phyloP scores from a whole-genome alignment of 2,113 vertebrate genomes.

The Lepus europaeus region DNA sequence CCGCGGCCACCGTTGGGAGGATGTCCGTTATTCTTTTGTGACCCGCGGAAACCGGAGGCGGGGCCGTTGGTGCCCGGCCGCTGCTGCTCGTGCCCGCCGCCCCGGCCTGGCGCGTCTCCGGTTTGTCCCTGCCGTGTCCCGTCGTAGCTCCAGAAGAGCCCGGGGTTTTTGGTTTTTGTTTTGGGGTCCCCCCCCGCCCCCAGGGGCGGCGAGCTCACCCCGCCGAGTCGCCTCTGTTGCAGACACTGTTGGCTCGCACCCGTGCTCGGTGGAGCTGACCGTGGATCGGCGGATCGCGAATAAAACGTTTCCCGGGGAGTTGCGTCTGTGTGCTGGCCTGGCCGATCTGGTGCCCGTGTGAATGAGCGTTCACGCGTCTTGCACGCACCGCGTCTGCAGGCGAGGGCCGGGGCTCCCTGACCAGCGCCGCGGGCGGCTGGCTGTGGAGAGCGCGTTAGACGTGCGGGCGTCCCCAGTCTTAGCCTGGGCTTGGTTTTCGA shows the following conservation, averaged over 20 bases:
- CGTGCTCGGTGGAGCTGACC: too few species aligned
- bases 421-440: too few species aligned
- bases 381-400: too few species aligned
- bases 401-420: too few species aligned
- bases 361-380: too few species aligned
- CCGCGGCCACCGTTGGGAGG: slow-evolving; percentile 61
- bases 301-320: not conserved
- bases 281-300: not conserved
- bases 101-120: too few species aligned
- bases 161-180: accelerated
- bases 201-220: too few species aligned
- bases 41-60: slow-evolving; percentile 71
- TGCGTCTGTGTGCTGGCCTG: not conserved
- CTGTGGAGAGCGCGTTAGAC: too few species aligned
- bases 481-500: not conserved
- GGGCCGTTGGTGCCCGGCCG: slow-evolving; percentile 68
- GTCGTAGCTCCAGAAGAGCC: not conserved
- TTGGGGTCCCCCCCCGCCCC: too few species aligned
- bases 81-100: not conserved
- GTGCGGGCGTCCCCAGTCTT: too few species aligned
- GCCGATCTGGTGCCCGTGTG: not conserved
- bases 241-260: not conserved
- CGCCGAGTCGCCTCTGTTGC: too few species aligned
- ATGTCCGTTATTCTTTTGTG: slow-evolving; percentile 73
- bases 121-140: not conserved